phyloP scores from a whole-genome alignment of 2,113 vertebrate species.

The Oncorhynchus nerka region DNA sequence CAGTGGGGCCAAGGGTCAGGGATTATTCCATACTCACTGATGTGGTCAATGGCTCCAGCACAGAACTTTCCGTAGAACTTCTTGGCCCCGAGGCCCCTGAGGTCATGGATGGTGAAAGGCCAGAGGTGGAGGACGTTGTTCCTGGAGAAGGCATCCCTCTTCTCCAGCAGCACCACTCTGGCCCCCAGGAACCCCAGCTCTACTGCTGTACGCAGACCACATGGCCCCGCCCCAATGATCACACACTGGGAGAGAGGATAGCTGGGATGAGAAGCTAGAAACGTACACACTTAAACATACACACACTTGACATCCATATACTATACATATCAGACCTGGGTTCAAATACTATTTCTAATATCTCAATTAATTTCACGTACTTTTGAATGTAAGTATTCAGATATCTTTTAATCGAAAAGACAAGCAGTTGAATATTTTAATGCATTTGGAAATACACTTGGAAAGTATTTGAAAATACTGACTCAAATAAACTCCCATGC shows the following conservation, averaged over 20 bases:
- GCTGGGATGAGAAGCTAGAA: neutral
- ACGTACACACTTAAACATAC: slow-evolving; percentile 10
- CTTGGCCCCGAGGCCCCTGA: slow-evolving; percentile 92
- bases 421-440: no score
- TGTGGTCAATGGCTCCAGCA: slow-evolving; percentile 93
- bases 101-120: slow-evolving; percentile 96
- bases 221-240: slow-evolving; percentile 93
- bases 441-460: no score
- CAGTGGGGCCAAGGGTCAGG: neutral
- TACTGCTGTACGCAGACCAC: slow-evolving; percentile 91
- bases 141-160: slow-evolving; percentile 92
- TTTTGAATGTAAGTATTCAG: no score
- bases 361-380: no score
- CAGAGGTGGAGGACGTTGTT: slow-evolving; percentile 96
- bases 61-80: slow-evolving; percentile 97
- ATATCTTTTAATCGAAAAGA: no score
- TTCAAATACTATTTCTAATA: no score
- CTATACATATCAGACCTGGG: neutral
- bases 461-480: no score
- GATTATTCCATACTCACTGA: slow-evolving; percentile 82
- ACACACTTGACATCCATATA: neutral
- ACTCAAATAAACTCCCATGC: no score
- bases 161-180: slow-evolving; percentile 92
- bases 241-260: slow-evolving; percentile 80
- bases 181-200: slow-evolving; percentile 92